These are phyloP conservation scores for Arbacia lixula DNA, from an alignment of 53 echinoderm and acorn worm genomes.

Conservation along the genomic window DNA sequence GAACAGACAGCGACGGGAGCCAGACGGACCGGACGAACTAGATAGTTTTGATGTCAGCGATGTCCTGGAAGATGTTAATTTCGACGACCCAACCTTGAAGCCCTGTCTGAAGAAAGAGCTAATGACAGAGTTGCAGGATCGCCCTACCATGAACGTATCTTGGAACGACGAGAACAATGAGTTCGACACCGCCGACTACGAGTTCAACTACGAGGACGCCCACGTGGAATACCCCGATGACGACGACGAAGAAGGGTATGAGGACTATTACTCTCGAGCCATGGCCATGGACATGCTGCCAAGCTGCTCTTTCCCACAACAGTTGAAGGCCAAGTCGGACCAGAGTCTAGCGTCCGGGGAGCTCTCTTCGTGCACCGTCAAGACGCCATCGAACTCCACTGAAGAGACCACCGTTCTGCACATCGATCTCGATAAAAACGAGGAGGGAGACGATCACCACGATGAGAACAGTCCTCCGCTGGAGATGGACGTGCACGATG, in stretches of 20 bases:
- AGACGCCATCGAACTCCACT: constrained; percentile 16
- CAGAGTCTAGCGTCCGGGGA: background rate
- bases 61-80: background rate
- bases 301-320: background rate
- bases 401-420: background rate
- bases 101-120: background rate
- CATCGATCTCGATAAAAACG: background rate
- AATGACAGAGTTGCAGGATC: background rate
- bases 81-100: background rate
- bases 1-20: background rate
- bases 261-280: no score
- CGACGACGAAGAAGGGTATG: no score
- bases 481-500: background rate
- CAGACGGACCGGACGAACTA: background rate
- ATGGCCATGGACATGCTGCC: no score
- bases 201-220: background rate
- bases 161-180: constrained; percentile 36
- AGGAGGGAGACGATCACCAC: background rate
- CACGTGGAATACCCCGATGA: background rate
- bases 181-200: background rate
- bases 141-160: constrained; percentile 14
- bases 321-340: no score
- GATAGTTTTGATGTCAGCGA: background rate
- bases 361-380: background rate
- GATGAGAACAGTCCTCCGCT: background rate